Evolutionary conservation across 1,140 invertebrate genomes (phyloP), one percentile per base, ranked within the genome.

Genomic region (Formica exsecta): DNA sequence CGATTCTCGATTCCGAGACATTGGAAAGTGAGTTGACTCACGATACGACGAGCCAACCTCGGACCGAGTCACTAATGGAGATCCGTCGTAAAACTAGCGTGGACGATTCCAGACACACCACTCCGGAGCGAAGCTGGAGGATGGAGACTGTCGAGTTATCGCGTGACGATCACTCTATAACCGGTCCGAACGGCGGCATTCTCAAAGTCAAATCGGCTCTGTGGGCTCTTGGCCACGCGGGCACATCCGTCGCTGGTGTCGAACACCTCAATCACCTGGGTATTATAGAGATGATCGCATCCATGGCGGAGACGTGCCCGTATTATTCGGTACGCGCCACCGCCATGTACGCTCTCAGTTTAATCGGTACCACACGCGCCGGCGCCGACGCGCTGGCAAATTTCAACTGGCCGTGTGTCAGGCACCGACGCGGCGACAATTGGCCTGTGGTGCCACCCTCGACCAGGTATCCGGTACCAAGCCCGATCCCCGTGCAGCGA

Each of bases 311-410:
- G 91, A 96, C 96, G 66, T 97, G 97, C 94, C 96, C 96, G 11
- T 97, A 99, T 48, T 98, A 98, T 93, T 98, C 98, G 0, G 96
- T 99, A 29, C 96, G 98, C 80, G 98, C 98, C 0, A 99, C 98
- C 2, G 98, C 98, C 2, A 98, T 98, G 94, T 99, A 98, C 94
- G 96, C 97, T 7, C 95, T 99, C 6, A 97, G 98, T 71, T 95
- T 99, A 0, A 96, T 99, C 29, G 97, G 97, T 1, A 97, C 97
- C 36, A 99, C 98, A 0, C 96, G 96, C 83, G 96, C 97, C 83
- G 98, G 98, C 2, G 97, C 97, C 7, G 97, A 98, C 92, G 92
- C 96, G 62, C 94, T 99, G 0, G 95, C 96, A 16, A 96, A 89
- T 87, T 90, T 92, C 96, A 97, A 98, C 88, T 99, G 98, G 98